phyloP scores from a whole-genome alignment of 2,113 vertebrate species.

The Taurulus bubalis region DNA sequence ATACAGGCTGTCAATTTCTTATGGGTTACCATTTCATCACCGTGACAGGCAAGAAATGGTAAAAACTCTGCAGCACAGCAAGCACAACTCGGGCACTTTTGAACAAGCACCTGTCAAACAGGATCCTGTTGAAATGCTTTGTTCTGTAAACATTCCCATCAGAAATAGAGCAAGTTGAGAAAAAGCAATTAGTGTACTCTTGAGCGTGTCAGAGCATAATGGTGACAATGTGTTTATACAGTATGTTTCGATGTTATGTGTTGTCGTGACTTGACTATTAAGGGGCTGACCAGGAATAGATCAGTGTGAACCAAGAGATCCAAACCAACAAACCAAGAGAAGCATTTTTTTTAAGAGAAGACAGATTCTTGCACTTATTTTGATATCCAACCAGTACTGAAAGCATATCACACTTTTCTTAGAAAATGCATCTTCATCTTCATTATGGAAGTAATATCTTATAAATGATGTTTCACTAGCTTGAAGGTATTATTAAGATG shows the following conservation, averaged over 20 bases:
- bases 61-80: slow-evolving; percentile 39
- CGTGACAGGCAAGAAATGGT: slow-evolving; percentile 62
- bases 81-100: slow-evolving; percentile 41
- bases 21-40: slow-evolving; percentile 69
- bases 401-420: neutral
- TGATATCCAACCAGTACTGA: neutral
- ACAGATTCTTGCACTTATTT: neutral
- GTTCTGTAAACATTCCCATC: slow-evolving; percentile 9
- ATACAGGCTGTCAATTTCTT: slow-evolving; percentile 68
- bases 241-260: neutral
- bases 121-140: slow-evolving; percentile 1
- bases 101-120: slow-evolving; percentile 56
- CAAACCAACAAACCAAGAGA: slow-evolving; percentile 10
- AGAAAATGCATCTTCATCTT: slow-evolving; percentile 29
- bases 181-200: slow-evolving; percentile 33
- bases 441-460: slow-evolving; percentile 46
- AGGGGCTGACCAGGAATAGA: slow-evolving; percentile 8
- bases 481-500: slow-evolving; percentile 36
- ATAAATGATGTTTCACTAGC: slow-evolving; percentile 44
- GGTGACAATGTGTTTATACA: slow-evolving; percentile 1
- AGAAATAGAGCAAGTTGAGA: slow-evolving; percentile 8
- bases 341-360: neutral
- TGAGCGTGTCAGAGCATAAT: neutral
- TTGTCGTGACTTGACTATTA: slow-evolving; percentile 7
- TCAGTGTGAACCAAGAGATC: neutral